phyloP scores from a whole-genome alignment of 2,113 vertebrate species.

The Pelusios castaneus region DNA sequence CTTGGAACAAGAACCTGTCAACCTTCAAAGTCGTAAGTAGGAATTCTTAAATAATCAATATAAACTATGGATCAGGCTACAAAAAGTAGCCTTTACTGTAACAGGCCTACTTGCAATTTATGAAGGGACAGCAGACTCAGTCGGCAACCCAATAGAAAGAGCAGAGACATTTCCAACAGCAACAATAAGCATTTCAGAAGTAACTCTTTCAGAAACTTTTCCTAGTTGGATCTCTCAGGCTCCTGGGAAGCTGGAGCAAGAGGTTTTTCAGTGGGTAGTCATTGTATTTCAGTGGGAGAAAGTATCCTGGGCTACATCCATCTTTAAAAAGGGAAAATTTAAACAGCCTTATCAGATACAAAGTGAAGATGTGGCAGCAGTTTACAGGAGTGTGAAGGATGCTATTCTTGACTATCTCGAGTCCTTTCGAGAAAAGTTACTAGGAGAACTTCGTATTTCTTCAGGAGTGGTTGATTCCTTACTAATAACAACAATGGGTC shows the following conservation, averaged over 20 bases:
- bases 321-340: not conserved
- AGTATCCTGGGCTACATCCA: too few relatives aligned
- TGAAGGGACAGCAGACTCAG: not conserved
- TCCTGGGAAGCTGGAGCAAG: not conserved
- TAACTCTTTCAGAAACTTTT: not conserved
- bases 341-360: not conserved
- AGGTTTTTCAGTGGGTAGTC: not conserved
- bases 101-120: not conserved
- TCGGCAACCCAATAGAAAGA: not conserved
- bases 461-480: not conserved
- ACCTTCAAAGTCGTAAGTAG: too few relatives aligned
- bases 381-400: not conserved
- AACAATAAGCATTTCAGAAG: not conserved
- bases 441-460: not conserved
- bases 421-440: not conserved
- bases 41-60: too few relatives aligned
- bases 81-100: too few relatives aligned
- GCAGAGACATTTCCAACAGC: not conserved
- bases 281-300: not conserved
- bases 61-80: too few relatives aligned
- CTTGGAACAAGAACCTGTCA: too few relatives aligned
- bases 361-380: not conserved
- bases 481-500: not conserved
- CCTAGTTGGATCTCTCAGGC: not conserved
- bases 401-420: not conserved